Base-by-base conservation (phyloP, 92 coral and sea anemone species). In the Zoanthus sansibaricus region DNA sequence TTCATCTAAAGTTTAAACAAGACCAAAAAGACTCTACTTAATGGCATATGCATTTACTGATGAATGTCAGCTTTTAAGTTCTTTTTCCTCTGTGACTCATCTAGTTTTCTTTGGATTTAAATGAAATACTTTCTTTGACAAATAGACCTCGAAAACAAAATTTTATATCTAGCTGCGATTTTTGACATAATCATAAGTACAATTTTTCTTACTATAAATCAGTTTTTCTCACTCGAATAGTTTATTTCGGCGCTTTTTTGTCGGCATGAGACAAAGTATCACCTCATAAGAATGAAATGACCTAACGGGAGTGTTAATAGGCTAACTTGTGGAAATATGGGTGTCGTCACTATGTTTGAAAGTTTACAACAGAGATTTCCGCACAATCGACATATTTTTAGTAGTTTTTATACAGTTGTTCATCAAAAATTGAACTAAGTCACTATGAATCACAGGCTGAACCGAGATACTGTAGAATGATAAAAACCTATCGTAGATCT, bases 251-350 rank as follows among this genome's bases (percentile, higher is more conserved):
- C 46, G 3, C 7, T 46, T 46, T 75, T 80, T 80, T 80, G 85
- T 80, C 85, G 85, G 85, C 46, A 80, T 6, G 59, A 6, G 54
- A 47, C 66, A 80, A 62, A 44, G 85, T 25, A 37, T 49, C 73
- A 66, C 1, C 47, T 46, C 66, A 70, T 66, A 44, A 7, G 13
- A 21, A 21, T 67, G 75, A 80, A 62, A 59, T 66, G 18, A 72
- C 54, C 47, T 80, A 59, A 66, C 59, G 58, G 21, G 85, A 64
- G 75, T 48, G 85, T 67, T 67, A 80, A 80, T 66, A 64, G 75
- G 46, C 61, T 17, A 13, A 72, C 44, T 45, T 45, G 85, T 47
- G 47, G 75, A 66, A 32, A 45, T 67, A 3, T 13, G 61, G 21
- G 45, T 80, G 85, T 68, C 75, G 66, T 45, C 85, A 80, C 73